Conservation (phyloP, 2,113 vertebrate species). For the Pangasianodon gigas region DNA sequence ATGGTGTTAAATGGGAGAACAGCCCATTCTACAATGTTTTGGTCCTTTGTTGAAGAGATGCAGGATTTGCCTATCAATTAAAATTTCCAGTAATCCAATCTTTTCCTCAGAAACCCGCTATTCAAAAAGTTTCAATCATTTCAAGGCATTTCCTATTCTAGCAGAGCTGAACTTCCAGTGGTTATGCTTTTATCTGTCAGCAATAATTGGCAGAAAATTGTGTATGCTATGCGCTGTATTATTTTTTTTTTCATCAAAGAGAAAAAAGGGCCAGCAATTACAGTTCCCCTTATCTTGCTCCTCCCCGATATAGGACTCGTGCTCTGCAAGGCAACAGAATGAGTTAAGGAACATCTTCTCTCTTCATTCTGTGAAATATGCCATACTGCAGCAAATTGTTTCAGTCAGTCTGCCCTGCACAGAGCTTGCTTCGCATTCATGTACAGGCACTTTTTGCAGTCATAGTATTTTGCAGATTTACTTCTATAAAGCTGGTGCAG, state of each 20-base stretch:
- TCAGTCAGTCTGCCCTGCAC: constrained; percentile 28
- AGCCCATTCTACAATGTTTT: not conserved
- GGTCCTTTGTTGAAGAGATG: not conserved
- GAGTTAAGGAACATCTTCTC: constrained; percentile 27
- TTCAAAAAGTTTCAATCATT: not conserved
- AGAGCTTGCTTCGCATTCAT: constrained; percentile 9
- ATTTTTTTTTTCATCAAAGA: constrained; percentile 54
- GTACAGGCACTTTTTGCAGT: not conserved
- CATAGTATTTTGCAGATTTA: not conserved
- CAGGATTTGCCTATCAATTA: constrained; percentile 4
- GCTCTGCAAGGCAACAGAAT: constrained; percentile 28
- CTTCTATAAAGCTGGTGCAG: not conserved
- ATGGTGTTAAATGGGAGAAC: not conserved
- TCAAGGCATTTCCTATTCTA: constrained; percentile 10
- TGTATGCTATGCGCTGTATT: constrained; percentile 42
- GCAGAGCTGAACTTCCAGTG: constrained; percentile 32
- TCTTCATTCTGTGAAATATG: constrained; percentile 44
- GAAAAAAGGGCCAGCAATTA: constrained; percentile 53
- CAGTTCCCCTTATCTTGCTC: constrained; percentile 49
- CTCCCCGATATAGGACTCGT: constrained; percentile 25
- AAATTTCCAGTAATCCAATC: constrained; percentile 31
- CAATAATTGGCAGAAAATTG: constrained; percentile 57
- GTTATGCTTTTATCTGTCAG: constrained; percentile 53
- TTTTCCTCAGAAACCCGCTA: constrained; percentile 15
- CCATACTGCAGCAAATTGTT: constrained; percentile 45